Evolutionary conservation across 2,797 vertebrate genomes (phyloP).

Genomic region (Gastrophryne carolinensis): DNA sequence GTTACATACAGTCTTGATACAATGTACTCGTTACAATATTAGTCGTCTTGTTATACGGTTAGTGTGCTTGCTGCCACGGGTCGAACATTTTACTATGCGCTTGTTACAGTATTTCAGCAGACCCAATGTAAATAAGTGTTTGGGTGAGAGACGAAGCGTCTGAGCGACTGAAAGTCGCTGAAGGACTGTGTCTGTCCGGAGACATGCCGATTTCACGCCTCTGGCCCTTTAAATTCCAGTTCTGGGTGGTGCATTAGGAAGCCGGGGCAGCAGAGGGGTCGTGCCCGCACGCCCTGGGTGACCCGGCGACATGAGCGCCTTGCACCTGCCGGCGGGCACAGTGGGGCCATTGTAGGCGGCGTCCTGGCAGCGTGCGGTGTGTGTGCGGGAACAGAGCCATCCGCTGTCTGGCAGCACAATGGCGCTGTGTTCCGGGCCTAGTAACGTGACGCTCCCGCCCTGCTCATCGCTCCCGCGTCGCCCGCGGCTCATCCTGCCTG

Average conservation of each 20-base stretch:
- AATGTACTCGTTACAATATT: too few relatives aligned
- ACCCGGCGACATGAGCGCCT: neutral
- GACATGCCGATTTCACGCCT: too few relatives aligned
- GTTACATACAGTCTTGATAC: too few relatives aligned
- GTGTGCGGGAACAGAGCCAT: slow-evolving; percentile 8
- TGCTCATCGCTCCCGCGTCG: slow-evolving; percentile 59
- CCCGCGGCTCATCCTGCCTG: slow-evolving; percentile 34
- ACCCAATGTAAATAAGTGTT: too few relatives aligned
- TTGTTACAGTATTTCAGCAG: too few relatives aligned
- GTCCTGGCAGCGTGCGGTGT: slow-evolving; percentile 21
- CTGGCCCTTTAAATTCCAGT: neutral
- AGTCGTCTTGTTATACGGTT: too few relatives aligned
- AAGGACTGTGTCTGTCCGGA: too few relatives aligned
- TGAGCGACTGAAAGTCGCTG: too few relatives aligned
- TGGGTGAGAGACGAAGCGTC: too few relatives aligned
- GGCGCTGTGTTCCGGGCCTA: slow-evolving; percentile 60
- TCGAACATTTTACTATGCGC: too few relatives aligned
- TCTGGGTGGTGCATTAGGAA: neutral
- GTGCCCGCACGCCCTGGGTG: too few relatives aligned
- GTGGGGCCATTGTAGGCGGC: neutral
- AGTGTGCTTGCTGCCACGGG: too few relatives aligned
- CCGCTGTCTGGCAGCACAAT: slow-evolving; percentile 45
- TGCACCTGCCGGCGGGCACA: slow-evolving; percentile 10
- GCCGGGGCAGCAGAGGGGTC: neutral
- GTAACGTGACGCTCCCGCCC: slow-evolving; percentile 72